Evolutionary conservation across 2,888 invertebrate genomes (phyloP).

Genomic region (Trisateles emortualis): DNA sequence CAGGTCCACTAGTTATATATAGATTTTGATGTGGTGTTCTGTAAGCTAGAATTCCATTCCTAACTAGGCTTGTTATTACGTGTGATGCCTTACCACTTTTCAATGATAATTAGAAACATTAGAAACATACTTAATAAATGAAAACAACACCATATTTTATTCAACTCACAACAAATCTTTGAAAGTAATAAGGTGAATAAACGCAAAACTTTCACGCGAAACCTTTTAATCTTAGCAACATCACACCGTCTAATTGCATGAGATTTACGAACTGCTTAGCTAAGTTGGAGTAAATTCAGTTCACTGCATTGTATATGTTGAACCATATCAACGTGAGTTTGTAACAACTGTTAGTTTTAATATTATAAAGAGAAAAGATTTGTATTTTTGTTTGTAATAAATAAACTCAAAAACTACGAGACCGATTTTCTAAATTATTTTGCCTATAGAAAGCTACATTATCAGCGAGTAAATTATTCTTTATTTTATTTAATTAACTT

Average conservation of each 20-base stretch:
- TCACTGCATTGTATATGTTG: background rate
- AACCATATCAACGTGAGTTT: too few species aligned
- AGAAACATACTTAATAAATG: slow-evolving; percentile 1
- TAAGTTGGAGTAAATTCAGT: background rate
- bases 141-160: background rate
- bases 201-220: slow-evolving; percentile 3
- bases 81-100: background rate
- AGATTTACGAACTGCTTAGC: background rate
- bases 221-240: slow-evolving; percentile 4
- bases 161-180: slow-evolving; percentile 1
- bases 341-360: too few species aligned
- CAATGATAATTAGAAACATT: background rate
- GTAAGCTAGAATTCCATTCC: too few species aligned
- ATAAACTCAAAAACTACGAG: too few species aligned
- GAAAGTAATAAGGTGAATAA: background rate
- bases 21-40: too few species aligned
- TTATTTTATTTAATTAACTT: too few species aligned
- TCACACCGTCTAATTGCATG: slow-evolving; percentile 5
- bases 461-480: too few species aligned
- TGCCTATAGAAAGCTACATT: too few species aligned
- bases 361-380: too few species aligned
- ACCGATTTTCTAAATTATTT: too few species aligned
- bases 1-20: too few species aligned
- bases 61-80: background rate
- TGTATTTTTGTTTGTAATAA: too few species aligned